Conservation (phyloP, 37 sponge, comb jelly and placozoan species). For the Chondrilla cf. caribensis region DNA sequence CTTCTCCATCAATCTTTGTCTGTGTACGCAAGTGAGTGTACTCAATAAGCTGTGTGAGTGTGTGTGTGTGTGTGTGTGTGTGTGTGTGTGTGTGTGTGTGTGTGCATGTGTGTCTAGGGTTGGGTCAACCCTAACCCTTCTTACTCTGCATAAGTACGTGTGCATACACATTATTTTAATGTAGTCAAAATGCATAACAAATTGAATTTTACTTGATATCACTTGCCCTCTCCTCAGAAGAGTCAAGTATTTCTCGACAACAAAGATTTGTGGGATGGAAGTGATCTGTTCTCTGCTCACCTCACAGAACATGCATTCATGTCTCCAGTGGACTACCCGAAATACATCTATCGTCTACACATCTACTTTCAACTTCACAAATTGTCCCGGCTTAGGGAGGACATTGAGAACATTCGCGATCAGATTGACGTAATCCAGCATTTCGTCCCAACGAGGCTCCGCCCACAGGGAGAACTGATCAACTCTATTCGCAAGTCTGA, state of each 20-base stretch:
- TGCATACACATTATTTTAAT: too few relatives aligned
- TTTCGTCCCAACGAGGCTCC: constrained; percentile 51
- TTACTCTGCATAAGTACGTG: too few relatives aligned
- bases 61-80: too few relatives aligned
- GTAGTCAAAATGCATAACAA: too few relatives aligned
- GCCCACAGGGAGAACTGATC: constrained; percentile 3
- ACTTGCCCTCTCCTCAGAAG: too few relatives aligned
- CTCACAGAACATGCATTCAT: constrained; percentile 34
- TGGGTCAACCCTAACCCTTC: too few relatives aligned
- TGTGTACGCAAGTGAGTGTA: too few relatives aligned
- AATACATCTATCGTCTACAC: constrained; percentile 59
- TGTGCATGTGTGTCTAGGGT: not conserved
- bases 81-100: constrained; percentile 39
- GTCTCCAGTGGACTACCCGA: constrained; percentile 48
- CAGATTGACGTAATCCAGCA: constrained; percentile 22
- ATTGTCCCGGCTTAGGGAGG: not conserved
- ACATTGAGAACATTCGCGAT: not conserved
- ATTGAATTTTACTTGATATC: too few relatives aligned
- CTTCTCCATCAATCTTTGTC: too few relatives aligned
- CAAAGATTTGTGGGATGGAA: too few relatives aligned
- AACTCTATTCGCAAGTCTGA: not conserved
- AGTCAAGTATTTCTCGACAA: too few relatives aligned
- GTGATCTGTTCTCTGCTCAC: not conserved
- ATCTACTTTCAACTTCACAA: constrained; percentile 27
- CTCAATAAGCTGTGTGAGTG: too few relatives aligned